Conservation (phyloP, 2,797 vertebrate genomes). For the Podarcis lilfordi region DNA sequence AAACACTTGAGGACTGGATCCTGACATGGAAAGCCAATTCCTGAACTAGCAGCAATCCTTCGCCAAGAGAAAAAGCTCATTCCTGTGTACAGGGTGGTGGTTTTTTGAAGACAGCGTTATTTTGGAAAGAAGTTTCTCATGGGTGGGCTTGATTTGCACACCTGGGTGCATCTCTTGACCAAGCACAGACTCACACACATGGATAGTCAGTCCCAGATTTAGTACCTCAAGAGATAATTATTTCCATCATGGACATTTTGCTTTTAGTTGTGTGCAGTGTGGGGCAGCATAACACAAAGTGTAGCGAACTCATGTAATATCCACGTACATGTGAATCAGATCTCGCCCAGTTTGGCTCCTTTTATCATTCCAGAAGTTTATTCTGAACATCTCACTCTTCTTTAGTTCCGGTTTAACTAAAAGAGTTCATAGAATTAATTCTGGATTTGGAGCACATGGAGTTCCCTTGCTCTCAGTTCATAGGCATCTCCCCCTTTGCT, state of each 20-base stretch:
- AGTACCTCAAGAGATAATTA: background rate
- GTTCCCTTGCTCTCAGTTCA: background rate
- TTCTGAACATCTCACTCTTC: background rate
- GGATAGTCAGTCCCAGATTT: background rate
- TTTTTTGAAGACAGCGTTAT: background rate
- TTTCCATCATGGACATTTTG: background rate
- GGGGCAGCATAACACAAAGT: too few species aligned
- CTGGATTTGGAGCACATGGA: background rate
- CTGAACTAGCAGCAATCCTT: background rate
- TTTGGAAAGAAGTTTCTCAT: background rate
- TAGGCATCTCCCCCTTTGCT: background rate
- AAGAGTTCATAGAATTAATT: background rate
- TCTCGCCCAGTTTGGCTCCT: too few species aligned
- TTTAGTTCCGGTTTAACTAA: background rate
- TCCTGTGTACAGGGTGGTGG: background rate
- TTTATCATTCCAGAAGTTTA: background rate
- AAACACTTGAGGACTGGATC: background rate
- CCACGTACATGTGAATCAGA: background rate
- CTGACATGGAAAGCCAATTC: background rate
- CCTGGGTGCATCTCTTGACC: background rate
- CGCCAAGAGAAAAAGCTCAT: background rate
- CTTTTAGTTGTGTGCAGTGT: too few species aligned
- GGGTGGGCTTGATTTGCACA: background rate
- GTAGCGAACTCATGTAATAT: too few species aligned
- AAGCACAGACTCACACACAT: background rate